These are phyloP conservation scores for Pterostichus niger DNA, from an alignment of 2,888 invertebrate genomes.

Conservation along the genomic window DNA sequence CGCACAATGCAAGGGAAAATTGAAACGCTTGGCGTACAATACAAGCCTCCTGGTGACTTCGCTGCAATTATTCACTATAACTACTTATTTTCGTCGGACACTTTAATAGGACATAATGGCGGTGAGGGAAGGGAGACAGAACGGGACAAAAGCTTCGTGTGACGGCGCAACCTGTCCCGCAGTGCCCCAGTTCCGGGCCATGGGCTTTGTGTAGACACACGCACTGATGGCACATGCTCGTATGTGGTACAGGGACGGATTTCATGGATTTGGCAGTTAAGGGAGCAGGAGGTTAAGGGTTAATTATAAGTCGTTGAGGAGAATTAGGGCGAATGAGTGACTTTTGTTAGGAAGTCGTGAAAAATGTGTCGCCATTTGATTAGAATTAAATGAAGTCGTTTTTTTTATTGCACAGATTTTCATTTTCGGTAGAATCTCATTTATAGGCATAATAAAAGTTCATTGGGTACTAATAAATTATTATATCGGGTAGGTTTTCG, in stretches of 20 bases:
- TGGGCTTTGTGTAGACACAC: background rate
- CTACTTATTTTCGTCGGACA: constrained; percentile 63
- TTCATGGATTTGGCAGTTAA: background rate
- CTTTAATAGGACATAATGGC: constrained; percentile 64
- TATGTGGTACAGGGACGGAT: constrained; percentile 22
- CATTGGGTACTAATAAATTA: too few species aligned
- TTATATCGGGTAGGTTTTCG: too few species aligned
- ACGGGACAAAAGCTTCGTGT: constrained; percentile 52
- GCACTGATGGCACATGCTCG: constrained; percentile 1
- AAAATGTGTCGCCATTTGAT: background rate
- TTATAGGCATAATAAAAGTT: too few species aligned
- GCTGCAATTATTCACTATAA: constrained; percentile 64
- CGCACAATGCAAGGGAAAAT: constrained; percentile 38
- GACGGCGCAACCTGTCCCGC: constrained; percentile 50
- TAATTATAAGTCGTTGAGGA: background rate
- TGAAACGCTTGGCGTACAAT: constrained; percentile 54
- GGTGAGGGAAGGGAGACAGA: constrained; percentile 15
- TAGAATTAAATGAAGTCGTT: too few species aligned
- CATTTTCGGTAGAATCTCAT: too few species aligned
- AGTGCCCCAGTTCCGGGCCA: constrained; percentile 56
- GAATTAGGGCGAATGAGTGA: background rate
- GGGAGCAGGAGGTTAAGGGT: background rate
- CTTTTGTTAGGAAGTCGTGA: background rate
- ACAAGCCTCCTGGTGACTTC: constrained; percentile 54
- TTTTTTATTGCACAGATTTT: too few species aligned